Evolutionary conservation across 2,113 vertebrate genomes (phyloP), one percentile per base, ranked within the genome.

Genomic region (Pipra filicauda): DNA sequence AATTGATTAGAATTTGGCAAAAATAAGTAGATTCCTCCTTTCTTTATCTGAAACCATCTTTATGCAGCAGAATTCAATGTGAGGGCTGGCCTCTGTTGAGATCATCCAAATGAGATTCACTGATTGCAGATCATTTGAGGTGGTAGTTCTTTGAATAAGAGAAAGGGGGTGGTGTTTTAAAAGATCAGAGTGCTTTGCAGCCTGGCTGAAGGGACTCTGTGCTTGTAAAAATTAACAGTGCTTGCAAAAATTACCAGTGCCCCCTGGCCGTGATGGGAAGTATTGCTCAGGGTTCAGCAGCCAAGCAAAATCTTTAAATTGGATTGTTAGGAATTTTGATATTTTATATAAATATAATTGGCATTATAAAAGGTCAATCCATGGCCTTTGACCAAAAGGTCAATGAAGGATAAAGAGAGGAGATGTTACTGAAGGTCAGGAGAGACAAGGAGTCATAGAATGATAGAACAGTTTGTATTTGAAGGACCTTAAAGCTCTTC

Each of bases 261-360:
- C 96, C 88, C 66, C 92, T 96, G 92, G 85, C 66, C 87, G 95
- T 1, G 43, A 30, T 17, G 26, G 39, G 49, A 52, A 88, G 91
- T 49, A 76, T 31, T 80, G 85, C 76, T 67, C 27, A 33, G 37
- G 24, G 31, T 39, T 86, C 61, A 22, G 37, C 49, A 31, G 19
- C 51, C 15, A 35, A 22, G 28, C 5, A 26, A 49, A 41, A 12
- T 8, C 46, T 87, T 72, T 35, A 7, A 35, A 51, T 10, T 4
- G n/a, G 21, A 11, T 72, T 52, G 11, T 46, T 62, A 58, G 15
- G 33, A 62, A 48, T 15, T 28, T 49, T 14, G 17, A 4, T 33
- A 24, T 37, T 57, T 71, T 51, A 37, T 57, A 33, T 33, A 71
- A 57, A 33, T 77, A 44, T 24, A 71, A 57, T 1, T 43, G 12